These are phyloP conservation scores for Porites divaricata DNA, from an alignment of 92 coral and sea anemone genomes.

Conservation along the genomic window DNA sequence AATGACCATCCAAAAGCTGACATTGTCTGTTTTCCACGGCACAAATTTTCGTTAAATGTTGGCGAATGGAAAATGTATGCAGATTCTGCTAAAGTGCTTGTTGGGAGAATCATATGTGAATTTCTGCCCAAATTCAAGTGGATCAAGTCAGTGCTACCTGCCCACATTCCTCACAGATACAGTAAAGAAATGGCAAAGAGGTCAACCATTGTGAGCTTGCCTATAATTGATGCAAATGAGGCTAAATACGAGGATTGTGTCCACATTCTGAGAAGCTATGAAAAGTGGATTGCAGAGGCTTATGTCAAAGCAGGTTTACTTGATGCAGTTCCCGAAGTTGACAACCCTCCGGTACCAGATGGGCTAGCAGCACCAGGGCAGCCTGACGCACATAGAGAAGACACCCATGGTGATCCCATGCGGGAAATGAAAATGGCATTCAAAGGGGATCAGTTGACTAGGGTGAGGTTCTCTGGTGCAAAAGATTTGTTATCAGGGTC, in stretches of 20 bases:
- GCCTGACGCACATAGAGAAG: conserved; percentile 54
- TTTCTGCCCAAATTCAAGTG: conserved; percentile 61
- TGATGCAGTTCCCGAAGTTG: conserved; percentile 36
- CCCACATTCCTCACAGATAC: conserved; percentile 53
- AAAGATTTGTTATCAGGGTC: conserved; percentile 70
- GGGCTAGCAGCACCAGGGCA: conserved; percentile 71
- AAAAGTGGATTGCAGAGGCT: conserved; percentile 58
- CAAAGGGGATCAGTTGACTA: conserved; percentile 49
- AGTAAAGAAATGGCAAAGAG: conserved; percentile 66
- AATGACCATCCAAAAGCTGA: conserved; percentile 55
- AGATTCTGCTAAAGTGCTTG: conserved; percentile 59
- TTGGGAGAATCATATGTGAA: conserved; percentile 48
- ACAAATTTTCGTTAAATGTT: conserved; percentile 46
- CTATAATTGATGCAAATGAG: conserved; percentile 64
- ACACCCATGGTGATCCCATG: conserved; percentile 68
- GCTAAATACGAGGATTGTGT: conserved; percentile 74
- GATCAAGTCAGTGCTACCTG: conserved; percentile 46
- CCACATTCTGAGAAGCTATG: conserved; percentile 46
- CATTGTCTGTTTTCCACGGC: conserved; percentile 40
- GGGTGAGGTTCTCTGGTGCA: conserved; percentile 71
- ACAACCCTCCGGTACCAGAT: conserved; percentile 57
- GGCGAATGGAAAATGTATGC: conserved; percentile 49
- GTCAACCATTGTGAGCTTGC: conserved; percentile 62
- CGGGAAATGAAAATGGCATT: conserved; percentile 59
- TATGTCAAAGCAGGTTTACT: conserved; percentile 66